Percentiles rank a stretch among this genome's conserved stretches.
Conservation (phyloP, 2,113 vertebrate species). For the Asarcornis scutulata region DNA sequence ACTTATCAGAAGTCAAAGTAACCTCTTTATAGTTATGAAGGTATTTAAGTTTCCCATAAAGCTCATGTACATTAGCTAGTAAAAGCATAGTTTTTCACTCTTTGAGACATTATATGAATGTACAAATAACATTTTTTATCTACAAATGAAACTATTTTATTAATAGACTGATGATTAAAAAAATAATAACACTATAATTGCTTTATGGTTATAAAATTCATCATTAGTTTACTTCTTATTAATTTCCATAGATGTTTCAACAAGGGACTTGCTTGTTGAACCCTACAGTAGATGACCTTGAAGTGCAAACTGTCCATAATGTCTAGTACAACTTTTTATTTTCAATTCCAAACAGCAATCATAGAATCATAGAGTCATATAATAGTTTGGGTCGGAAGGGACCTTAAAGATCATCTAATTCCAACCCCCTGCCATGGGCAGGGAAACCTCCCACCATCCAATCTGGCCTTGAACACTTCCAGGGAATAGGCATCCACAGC, state of each 20-base stretch:
- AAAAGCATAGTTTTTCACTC: background rate
- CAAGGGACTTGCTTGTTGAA: background rate
- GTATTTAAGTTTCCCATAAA: background rate
- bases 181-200: accelerated
- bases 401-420: too few relatives aligned
- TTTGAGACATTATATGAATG: background rate
- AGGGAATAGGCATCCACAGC: too few relatives aligned
- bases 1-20: background rate
- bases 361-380: too few relatives aligned
- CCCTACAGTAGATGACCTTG: background rate
- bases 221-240: background rate
- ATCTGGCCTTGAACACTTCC: too few relatives aligned
- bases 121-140: background rate
- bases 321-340: background rate
- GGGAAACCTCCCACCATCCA: too few relatives aligned
- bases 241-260: background rate
- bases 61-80: accelerated
- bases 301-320: background rate
- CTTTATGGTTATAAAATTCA: background rate
- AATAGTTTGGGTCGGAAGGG: too few relatives aligned
- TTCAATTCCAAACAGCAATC: background rate
- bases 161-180: background rate
- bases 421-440: too few relatives aligned
- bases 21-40: background rate
- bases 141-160: background rate